A percentile compares a stretch with the other conserved stretches of the same genome.
These are phyloP conservation scores for Stomatorhinus walkeri DNA, from an alignment of 2,797 vertebrate genomes.

Conservation along the genomic window DNA sequence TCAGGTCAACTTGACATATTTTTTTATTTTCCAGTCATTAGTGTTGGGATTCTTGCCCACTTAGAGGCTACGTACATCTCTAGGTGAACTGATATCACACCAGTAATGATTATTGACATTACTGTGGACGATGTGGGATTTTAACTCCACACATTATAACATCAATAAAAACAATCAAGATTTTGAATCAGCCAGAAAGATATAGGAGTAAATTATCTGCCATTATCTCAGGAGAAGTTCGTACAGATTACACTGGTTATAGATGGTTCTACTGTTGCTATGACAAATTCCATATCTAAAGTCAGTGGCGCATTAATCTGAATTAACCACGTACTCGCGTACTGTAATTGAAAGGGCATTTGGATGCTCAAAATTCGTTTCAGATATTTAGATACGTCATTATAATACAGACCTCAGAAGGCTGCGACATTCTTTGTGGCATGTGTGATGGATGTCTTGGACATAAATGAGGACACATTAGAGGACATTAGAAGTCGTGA, in stretches of 20 bases:
- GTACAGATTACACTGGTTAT: background rate
- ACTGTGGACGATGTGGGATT: background rate
- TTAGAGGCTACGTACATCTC: background rate
- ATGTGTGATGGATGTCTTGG: too few species aligned
- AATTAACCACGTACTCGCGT: too few species aligned
- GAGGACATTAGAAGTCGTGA: too few species aligned
- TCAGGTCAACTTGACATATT: background rate
- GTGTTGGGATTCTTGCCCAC: background rate
- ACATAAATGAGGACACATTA: too few species aligned
- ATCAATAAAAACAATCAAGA: background rate
- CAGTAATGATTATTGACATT: background rate
- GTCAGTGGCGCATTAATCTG: too few species aligned
- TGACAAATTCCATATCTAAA: too few species aligned
- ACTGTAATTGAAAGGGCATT: too few species aligned
- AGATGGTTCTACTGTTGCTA: background rate
- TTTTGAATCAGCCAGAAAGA: background rate
- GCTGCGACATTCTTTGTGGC: too few species aligned
- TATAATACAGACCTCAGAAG: too few species aligned
- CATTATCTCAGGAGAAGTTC: background rate
- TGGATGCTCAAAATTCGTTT: background rate
- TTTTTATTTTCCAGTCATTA: conserved; percentile 7
- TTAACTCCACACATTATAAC: background rate
- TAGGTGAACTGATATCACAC: background rate
- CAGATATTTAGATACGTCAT: too few species aligned
- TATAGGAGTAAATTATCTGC: background rate